Percentiles rank a stretch among this genome's conserved stretches.
Conservation (phyloP, 2,797 vertebrate species). For the Fratercula arctica region DNA sequence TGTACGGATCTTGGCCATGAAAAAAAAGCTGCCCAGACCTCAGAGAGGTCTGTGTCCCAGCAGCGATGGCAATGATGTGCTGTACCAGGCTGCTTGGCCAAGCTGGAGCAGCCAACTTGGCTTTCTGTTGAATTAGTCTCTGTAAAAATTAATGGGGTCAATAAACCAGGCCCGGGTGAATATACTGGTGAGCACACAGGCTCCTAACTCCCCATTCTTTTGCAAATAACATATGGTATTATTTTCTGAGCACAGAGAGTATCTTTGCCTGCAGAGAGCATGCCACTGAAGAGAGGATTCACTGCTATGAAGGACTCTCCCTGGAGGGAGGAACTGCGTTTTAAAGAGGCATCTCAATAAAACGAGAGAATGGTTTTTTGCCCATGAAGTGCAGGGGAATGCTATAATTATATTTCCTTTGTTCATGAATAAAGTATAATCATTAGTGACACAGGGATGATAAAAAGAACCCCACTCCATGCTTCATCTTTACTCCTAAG, state of each 20-base stretch:
- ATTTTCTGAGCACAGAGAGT: background rate
- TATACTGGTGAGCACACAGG: background rate
- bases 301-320: background rate
- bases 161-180: background rate
- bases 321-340: background rate
- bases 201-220: background rate
- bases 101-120: background rate
- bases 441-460: background rate
- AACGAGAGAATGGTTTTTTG: background rate
- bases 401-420: constrained; percentile 16
- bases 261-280: background rate
- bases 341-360: background rate
- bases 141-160: background rate
- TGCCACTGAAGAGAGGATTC: background rate
- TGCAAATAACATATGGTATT: background rate
- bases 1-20: background rate
- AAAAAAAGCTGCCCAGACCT: background rate
- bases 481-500: background rate
- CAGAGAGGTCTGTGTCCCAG: background rate
- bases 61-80: background rate
- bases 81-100: background rate
- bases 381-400: background rate
- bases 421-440: background rate
- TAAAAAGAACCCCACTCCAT: background rate
- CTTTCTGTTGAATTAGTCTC: background rate